Evolutionary conservation across 1,140 invertebrate genomes (phyloP), one percentile per base, ranked within the genome.

Genomic region (Aphaenogaster rudis): DNA sequence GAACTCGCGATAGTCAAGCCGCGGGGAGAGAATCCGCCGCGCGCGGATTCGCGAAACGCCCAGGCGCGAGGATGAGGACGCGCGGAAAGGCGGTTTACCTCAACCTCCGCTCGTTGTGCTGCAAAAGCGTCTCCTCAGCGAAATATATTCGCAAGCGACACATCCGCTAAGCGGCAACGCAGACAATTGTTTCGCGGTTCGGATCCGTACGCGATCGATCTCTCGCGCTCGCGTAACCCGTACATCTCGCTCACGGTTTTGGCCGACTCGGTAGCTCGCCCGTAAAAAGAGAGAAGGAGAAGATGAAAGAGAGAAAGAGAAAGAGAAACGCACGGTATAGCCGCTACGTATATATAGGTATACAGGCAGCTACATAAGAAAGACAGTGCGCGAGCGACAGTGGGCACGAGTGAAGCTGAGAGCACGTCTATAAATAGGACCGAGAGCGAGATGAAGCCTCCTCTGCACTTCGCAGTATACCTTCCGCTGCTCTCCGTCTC

Each of bases 361-460:
- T 81, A 82, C 59, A 67, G 86, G 17, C 86, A 90, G 87, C 88
- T 91, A 91, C 88, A 92, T 91, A 89, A 84, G 88, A 93, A 91
- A 93, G 92, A 93, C 91, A 93, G 91, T 89, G 89, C 88, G 91
- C 90, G 88, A 93, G 92, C 94, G 66, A 69, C 66, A 93, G 94
- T 92, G 92, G 92, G 94, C 93, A 94, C 91, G 93, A 95, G 94
- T 94, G 94, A 94, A 92, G 93, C 94, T 95, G 94, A 95, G 94
- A 95, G 94, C 94, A 95, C 91, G 93, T 95, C 94, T 95, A 95
- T 95, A 95, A 95, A 95, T 95, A 95, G 94, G 94, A 91, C 93
- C 93, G 90, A 92, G 93, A 94, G 92, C 92, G 93, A 94, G 94
- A 95, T 92, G 94, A 93, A 92, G 89, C 88, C 93, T 94, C 92